Percentiles rank a stretch among this genome's conserved stretches.
phyloP scores from a whole-genome alignment of 1,140 invertebrate species.

The Sogatella furcifera region DNA sequence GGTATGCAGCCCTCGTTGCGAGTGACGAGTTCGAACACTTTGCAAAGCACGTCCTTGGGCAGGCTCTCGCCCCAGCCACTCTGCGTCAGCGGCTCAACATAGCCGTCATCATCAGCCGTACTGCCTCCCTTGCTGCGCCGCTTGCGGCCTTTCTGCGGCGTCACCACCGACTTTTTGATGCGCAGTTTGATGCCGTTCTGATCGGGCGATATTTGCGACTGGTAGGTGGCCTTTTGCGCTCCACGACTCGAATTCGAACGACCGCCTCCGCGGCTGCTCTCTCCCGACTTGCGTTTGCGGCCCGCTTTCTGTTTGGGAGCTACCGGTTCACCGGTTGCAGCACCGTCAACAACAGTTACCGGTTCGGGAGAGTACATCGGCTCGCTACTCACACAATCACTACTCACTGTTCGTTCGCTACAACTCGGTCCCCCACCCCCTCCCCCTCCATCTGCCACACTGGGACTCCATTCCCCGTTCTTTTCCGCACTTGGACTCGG shows the following conservation, averaged over 20 bases:
- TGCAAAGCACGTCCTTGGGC: conserved; percentile 50
- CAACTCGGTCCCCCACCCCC: conserved; percentile 14
- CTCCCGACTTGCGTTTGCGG: conserved; percentile 19
- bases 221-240: conserved; percentile 32
- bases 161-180: conserved; percentile 43
- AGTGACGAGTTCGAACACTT: conserved; percentile 57
- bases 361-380: conserved; percentile 22
- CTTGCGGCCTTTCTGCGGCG: conserved; percentile 23
- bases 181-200: conserved; percentile 50
- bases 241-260: background rate
- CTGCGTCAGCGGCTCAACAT: conserved; percentile 38
- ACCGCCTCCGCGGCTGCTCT: background rate
- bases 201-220: conserved; percentile 46
- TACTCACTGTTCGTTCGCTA: conserved; percentile 25
- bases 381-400: conserved; percentile 25
- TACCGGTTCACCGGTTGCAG: background rate
- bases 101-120: conserved; percentile 7
- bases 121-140: conserved; percentile 20
- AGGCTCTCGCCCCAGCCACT: conserved; percentile 45
- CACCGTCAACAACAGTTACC: background rate
- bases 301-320: conserved; percentile 12
- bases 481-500: conserved; percentile 12
- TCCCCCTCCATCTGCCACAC: background rate
- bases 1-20: conserved; percentile 57
- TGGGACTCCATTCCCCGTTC: conserved; percentile 23